phyloP scores from a whole-genome alignment of 2,797 vertebrate species.

The Galagoides demidoff region DNA sequence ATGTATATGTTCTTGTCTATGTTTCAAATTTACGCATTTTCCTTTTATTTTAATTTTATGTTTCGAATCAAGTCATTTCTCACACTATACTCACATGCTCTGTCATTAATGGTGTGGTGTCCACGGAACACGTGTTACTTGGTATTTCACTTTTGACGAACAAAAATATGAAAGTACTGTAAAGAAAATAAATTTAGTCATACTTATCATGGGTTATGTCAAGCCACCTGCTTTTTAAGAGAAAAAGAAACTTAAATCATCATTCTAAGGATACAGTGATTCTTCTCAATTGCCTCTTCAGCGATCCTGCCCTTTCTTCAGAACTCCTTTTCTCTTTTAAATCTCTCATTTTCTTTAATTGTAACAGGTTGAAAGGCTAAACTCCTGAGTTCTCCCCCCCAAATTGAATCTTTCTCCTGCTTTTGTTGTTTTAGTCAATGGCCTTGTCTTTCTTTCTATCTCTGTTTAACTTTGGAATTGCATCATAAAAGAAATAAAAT shows the following conservation, averaged over 20 bases:
- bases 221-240: background rate
- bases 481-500: background rate
- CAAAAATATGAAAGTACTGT: slow-evolving; percentile 93
- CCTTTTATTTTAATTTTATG: background rate
- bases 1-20: background rate
- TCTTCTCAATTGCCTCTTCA: background rate
- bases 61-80: background rate
- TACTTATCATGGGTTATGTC: background rate
- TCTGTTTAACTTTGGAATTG: background rate
- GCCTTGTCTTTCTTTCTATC: background rate
- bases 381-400: background rate
- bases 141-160: slow-evolving; percentile 92
- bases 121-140: slow-evolving; percentile 79
- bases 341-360: background rate
- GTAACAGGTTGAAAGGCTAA: background rate
- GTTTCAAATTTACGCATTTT: background rate
- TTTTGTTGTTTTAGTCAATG: background rate
- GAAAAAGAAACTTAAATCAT: background rate
- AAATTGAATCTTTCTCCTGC: background rate
- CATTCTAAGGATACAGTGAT: background rate
- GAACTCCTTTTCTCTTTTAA: background rate
- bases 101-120: slow-evolving; percentile 87
- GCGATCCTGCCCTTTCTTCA: background rate
- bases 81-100: slow-evolving; percentile 88
- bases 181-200: slow-evolving; percentile 81